Evolutionary conservation across 2,113 vertebrate genomes (phyloP).

Genomic region (Scomber japonicus): DNA sequence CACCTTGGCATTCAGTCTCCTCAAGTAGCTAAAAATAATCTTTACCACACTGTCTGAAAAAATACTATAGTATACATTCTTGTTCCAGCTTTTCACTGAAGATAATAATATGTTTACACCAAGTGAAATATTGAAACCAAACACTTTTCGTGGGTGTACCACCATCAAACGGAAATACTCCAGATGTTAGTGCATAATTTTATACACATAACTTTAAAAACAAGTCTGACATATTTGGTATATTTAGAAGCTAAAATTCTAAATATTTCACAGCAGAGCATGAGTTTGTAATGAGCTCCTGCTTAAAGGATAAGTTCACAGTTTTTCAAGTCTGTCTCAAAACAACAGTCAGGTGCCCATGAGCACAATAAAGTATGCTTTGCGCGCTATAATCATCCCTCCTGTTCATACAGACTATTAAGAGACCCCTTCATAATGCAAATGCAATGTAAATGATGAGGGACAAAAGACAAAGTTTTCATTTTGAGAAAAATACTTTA

Average conservation of each 20-base stretch:
- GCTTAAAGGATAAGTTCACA: neutral
- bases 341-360: no score
- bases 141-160: neutral
- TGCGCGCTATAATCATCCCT: no score
- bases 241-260: neutral
- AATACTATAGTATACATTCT: neutral
- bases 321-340: no score
- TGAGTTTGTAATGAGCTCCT: neutral
- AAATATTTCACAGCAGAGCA: neutral
- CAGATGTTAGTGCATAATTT: neutral
- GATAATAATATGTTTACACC: slow-evolving; percentile 5
- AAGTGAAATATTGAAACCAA: neutral
- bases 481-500: no score
- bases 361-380: no score
- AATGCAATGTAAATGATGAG: no score
- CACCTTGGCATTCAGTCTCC: neutral
- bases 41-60: neutral
- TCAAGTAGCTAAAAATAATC: neutral
- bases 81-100: neutral
- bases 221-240: neutral
- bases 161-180: neutral
- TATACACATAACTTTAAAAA: neutral
- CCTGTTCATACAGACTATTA: no score
- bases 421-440: no score
- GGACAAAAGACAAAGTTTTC: no score